A percentile compares a stretch with the other conserved stretches of the same genome.
These are phyloP conservation scores for Lerista edwardsae DNA, from an alignment of 2,797 vertebrate genomes.

Conservation along the genomic window DNA sequence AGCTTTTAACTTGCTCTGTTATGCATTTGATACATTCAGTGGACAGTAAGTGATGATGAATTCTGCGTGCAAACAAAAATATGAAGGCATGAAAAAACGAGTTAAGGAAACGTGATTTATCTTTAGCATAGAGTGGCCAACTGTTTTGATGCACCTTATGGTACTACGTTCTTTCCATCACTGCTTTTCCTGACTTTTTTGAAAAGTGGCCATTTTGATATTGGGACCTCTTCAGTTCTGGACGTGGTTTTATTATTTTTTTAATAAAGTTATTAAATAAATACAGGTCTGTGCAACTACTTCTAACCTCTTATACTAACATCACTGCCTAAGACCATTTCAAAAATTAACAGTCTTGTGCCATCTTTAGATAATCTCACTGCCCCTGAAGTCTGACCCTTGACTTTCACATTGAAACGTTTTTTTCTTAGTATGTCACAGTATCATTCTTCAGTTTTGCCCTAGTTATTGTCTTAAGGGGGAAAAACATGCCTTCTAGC, in stretches of 20 bases:
- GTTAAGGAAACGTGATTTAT: slow-evolving; percentile 27
- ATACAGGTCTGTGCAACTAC: background rate
- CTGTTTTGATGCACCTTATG: background rate
- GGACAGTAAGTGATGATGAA: accelerated
- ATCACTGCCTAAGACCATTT: background rate
- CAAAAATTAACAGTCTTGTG: too few species aligned
- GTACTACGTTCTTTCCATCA: background rate
- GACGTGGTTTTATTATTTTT: slow-evolving; percentile 29
- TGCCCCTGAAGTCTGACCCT: background rate
- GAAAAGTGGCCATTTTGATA: slow-evolving; percentile 38
- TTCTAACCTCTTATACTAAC: background rate
- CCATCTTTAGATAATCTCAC: background rate
- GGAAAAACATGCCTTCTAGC: too few species aligned
- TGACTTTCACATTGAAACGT: background rate
- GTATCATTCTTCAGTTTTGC: background rate
- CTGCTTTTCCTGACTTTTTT: background rate
- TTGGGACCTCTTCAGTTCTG: slow-evolving; percentile 45
- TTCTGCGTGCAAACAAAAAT: background rate
- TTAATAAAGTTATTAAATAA: slow-evolving; percentile 31
- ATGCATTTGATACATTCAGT: slow-evolving; percentile 1
- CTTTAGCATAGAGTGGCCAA: background rate
- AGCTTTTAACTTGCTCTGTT: accelerated
- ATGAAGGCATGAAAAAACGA: background rate
- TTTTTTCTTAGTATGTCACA: background rate
- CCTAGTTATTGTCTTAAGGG: background rate